phyloP scores from a whole-genome alignment of 2,113 vertebrate genomes.

The Fregetta grallaria region DNA sequence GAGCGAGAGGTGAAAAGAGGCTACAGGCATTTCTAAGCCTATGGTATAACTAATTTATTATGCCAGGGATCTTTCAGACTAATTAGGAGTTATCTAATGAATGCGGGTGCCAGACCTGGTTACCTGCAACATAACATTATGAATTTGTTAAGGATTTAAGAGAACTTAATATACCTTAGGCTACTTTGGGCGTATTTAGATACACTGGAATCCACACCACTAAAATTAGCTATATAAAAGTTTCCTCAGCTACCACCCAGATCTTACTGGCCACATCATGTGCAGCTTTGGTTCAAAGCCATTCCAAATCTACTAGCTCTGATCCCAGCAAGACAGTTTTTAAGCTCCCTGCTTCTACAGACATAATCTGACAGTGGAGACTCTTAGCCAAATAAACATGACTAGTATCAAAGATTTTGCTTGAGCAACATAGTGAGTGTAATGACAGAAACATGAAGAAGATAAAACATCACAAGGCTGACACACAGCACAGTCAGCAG shows the following conservation, averaged over 20 bases:
- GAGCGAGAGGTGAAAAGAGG: neutral
- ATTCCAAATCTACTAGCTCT: neutral
- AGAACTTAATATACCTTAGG: neutral
- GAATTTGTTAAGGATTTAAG: neutral
- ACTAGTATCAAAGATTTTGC: conserved; percentile 27
- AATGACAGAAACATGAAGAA: conserved; percentile 46
- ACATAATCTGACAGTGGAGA: conserved; percentile 26
- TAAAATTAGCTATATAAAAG: neutral
- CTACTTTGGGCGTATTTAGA: neutral
- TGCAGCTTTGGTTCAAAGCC: neutral
- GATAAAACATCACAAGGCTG: conserved; percentile 36
- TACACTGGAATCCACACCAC: neutral
- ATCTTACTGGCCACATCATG: neutral
- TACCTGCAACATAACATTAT: neutral
- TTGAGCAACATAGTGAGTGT: neutral
- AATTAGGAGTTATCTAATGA: neutral
- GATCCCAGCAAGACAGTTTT: conserved; percentile 42
- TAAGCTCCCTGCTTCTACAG: neutral
- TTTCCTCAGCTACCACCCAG: neutral
- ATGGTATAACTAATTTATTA: neutral
- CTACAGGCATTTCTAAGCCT: neutral
- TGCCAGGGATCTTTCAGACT: neutral
- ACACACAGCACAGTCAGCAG: conserved; percentile 24
- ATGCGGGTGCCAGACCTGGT: neutral
- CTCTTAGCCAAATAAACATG: conserved; percentile 41